Evolutionary conservation across 1,140 invertebrate species (phyloP), one percentile per base, ranked within the genome.

Genomic region (Rhyzopertha dominica): DNA sequence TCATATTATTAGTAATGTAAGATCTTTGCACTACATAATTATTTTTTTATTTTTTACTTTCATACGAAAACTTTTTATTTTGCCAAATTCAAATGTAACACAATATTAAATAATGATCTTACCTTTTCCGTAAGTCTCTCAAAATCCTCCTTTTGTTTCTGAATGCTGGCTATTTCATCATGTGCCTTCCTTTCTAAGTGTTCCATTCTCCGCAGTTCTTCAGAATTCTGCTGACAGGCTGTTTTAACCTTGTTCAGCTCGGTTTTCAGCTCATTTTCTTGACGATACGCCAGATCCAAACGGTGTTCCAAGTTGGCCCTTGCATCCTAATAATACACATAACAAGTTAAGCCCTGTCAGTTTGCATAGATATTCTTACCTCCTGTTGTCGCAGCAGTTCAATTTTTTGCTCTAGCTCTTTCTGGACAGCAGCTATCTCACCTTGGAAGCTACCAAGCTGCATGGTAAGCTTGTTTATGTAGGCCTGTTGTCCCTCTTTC

Each of bases 351-450:
- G n/a, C n/a, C n/a, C n/a, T n/a, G n/a, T n/a, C n/a, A n/a, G n/a
- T n/a, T n/a, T n/a, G n/a, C n/a, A n/a, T n/a, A 24, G 30, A 17
- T 23, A 35, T 24, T 45, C 49, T 51, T 44, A 79, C 77, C 67
- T 80, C 77, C 24, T 79, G 68, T 62, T 80, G 76, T 43, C 74
- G 71, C 41, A 68, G 67, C 23, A 75, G 62, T 12, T 80, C 76
- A 42, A 70, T 56, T 69, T 71, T 66, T 68, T 71, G 40, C 66
- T 70, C 44, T 2, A 51, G 19, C 32, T 53, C 56, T 9, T 39
- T 48, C 25, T 51, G 35, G 7, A 35, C 22, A 18, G 10, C 18
- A 22, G 38, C 17, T 5, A 35, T n/a, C 38, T 45, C 25, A 31
- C 32, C 32, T 37, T 49, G 39, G 29, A 54, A 41, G 22, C 35